Evolutionary conservation across 2,888 invertebrate species (phyloP), one percentile per base, ranked within the genome.

Genomic region (Isotomurus palustris): DNA sequence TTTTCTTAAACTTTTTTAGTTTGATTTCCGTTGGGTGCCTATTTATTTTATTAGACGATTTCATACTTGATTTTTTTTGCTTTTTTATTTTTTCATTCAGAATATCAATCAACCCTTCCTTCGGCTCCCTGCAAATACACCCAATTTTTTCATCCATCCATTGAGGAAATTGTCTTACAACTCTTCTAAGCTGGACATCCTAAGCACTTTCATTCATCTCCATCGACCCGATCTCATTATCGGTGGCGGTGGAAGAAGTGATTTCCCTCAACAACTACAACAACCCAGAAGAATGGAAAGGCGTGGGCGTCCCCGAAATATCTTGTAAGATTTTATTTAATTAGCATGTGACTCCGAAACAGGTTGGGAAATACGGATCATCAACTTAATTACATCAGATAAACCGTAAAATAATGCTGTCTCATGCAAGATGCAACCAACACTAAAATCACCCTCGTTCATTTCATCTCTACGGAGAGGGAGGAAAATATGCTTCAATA

Each of bases 301-400:
- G 32, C 47, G 64, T 17, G 64, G 64, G 36, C 53, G 64, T 19
- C 64, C 64, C 22, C 40, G 61, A 38, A 64, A 64, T 54, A 64
- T 64, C 24, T 49, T 64, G 64, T 64, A 64, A 64, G 64, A 40
- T 44, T 28, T n/a, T n/a, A n/a, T n/a, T n/a, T n/a, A n/a, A n/a
- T n/a, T n/a, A n/a, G n/a, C n/a, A n/a, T n/a, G n/a, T n/a, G n/a
- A n/a, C n/a, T n/a, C n/a, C n/a, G n/a, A n/a, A n/a, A n/a, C n/a
- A n/a, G n/a, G n/a, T n/a, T n/a, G n/a, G n/a, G n/a, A n/a, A n/a
- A n/a, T n/a, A n/a, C n/a, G n/a, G n/a, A n/a, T n/a, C n/a, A n/a
- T n/a, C n/a, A n/a, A n/a, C n/a, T n/a, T n/a, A n/a, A n/a, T n/a
- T n/a, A n/a, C n/a, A n/a, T n/a, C n/a, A n/a, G n/a, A n/a, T n/a